Base-by-base conservation (phyloP, 2,797 vertebrate genomes). In the Sarcophilus harrisii region DNA sequence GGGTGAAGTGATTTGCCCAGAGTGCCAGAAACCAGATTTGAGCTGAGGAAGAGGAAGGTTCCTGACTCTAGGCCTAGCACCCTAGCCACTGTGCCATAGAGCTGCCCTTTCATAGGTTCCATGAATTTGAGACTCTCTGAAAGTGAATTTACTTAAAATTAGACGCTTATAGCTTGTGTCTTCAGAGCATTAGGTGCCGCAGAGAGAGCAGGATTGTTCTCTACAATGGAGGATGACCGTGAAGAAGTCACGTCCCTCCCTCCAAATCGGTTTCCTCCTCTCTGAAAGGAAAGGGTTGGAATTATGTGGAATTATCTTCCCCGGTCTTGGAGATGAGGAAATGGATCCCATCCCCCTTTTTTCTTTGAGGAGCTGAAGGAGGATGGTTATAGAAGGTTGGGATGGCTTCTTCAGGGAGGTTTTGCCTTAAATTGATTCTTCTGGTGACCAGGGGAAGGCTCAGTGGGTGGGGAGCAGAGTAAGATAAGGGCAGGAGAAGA, bases 81-180 rank as follows among this genome's bases (percentile, higher is more conserved):
- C 18, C 62, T 18, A 5, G 16, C 62, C 30, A 66, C 30, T 32
- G 1, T n/a, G 32, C 62, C 14, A 18, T 30, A 5, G 6, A 18
- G 32, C n/a, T 66, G 62, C 1, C 14, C 54, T 60, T 91, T 95
- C 57, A 38, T 58, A 94, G 93, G 66, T 45, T 93, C 92, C 57
- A 0, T 90, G 59, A 57, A 45, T 58, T 90, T 59, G 58, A 90
- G 91, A 91, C 73, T 94, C 59, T 90, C 57, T 92, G 92, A n/a
- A 62, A 24, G 73, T 32, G 8, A 49, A 55, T 92, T 91, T 96
- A 49, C 91, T 95, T 95, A 91, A 57, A 73, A 96, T 32, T 81
- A 57, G 54, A n/a, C 24, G n/a, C 38, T 91, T 54, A 21, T 0
- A 52, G 38, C 52, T 3, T 62, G 21, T 49, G 24, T 54, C 93